A percentile compares a stretch with the other conserved stretches of the same genome.
Evolutionary conservation across 2,888 invertebrate species (phyloP).

Genomic region (Xestia c-nigrum): DNA sequence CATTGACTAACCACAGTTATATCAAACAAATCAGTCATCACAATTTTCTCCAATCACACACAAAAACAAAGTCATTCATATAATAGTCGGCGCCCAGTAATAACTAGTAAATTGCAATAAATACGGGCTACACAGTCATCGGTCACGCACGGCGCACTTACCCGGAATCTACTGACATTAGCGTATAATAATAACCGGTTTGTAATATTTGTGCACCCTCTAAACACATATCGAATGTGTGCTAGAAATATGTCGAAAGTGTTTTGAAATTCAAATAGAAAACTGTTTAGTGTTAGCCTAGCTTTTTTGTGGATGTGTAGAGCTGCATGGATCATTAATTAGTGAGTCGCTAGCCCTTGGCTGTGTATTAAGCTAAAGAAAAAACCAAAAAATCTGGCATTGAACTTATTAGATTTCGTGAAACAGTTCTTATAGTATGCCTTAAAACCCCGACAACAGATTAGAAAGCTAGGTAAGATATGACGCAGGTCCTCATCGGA

Average conservation of each 20-base stretch:
- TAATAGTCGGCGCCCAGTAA: constrained; percentile 46
- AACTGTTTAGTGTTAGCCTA: background rate
- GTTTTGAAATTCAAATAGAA: constrained; percentile 1
- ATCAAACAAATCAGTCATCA: constrained; percentile 18
- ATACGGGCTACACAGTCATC: constrained; percentile 57
- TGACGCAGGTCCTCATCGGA: too few relatives aligned
- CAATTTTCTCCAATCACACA: constrained; percentile 8
- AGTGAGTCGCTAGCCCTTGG: background rate
- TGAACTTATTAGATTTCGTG: background rate
- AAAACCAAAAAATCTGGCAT: background rate
- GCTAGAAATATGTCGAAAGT: constrained; percentile 5
- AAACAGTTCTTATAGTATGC: background rate
- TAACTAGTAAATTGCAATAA: constrained; percentile 60
- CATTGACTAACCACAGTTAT: background rate
- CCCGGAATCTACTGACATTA: constrained; percentile 55
- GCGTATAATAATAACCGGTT: constrained; percentile 41
- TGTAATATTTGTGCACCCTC: constrained; percentile 27
- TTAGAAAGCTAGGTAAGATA: background rate
- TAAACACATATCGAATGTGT: constrained; percentile 24
- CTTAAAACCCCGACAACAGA: background rate
- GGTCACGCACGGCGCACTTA: constrained; percentile 60
- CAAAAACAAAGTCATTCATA: constrained; percentile 20
- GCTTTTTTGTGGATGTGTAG: background rate
- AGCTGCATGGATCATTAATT: background rate
- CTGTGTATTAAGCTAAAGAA: background rate